Conservation (phyloP, 2,797 vertebrate species). For the Pantherophis alleghaniensis region DNA sequence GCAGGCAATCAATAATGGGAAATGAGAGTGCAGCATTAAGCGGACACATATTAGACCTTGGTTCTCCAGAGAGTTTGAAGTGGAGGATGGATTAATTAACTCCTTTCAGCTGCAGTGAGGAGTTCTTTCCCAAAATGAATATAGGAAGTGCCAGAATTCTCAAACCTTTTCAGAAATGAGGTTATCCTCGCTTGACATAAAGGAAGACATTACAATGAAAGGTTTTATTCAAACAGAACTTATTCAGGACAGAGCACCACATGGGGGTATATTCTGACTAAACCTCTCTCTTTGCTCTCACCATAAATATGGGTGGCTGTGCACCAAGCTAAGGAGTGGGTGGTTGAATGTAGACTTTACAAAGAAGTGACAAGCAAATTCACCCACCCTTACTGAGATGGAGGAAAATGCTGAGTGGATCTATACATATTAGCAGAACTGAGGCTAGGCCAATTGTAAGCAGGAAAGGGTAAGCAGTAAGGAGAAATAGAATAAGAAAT, state of each 20-base stretch:
- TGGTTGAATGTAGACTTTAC: not conserved
- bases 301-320: not conserved
- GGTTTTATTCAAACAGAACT: not conserved
- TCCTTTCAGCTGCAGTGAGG: not conserved
- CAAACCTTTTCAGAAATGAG: not conserved
- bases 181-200: not conserved
- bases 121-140: not conserved
- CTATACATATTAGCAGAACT: not conserved
- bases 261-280: not conserved
- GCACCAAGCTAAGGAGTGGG: not conserved
- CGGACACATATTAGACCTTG: rapidly evolving
- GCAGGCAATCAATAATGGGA: not conserved
- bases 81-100: not conserved
- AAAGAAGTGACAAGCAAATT: not conserved
- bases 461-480: not conserved
- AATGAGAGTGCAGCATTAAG: rapidly evolving
- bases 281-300: not conserved
- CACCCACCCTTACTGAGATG: not conserved
- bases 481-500: not conserved
- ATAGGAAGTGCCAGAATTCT: not conserved
- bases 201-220: not conserved
- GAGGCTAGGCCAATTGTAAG: not conserved
- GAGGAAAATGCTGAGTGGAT: not conserved
- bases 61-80: not conserved
- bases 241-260: not conserved